A percentile compares a stretch with the other conserved stretches of the same genome.
phyloP scores from a whole-genome alignment of 2,113 vertebrate genomes.

The Nyctereutes procyonoides region DNA sequence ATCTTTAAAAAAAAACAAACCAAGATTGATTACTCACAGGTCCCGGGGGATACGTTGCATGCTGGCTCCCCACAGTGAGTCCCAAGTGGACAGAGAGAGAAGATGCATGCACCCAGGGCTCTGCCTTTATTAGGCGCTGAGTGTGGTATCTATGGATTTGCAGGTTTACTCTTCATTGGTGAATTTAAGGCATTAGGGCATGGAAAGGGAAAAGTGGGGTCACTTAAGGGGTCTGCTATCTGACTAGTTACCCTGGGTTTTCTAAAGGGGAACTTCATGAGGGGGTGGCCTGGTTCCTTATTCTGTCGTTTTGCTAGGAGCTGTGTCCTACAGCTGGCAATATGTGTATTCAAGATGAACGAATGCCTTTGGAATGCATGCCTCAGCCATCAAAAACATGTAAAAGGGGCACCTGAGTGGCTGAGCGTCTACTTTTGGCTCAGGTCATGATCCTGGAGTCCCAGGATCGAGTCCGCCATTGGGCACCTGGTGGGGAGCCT shows the following conservation, averaged over 20 bases:
- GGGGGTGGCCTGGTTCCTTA: neutral
- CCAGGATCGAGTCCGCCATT: no score
- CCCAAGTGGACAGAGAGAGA: neutral
- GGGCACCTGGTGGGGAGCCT: no score
- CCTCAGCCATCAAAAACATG: neutral
- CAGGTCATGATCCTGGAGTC: no score
- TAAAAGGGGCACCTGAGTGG: no score
- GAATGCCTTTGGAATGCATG: neutral
- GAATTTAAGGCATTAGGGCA: neutral
- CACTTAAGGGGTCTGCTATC: neutral
- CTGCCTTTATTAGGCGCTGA: neutral
- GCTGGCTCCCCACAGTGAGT: neutral
- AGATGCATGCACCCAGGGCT: neutral
- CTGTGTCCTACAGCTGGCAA: neutral
- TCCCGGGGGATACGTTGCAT: rapidly evolving
- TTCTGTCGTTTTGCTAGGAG: neutral
- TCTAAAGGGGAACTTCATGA: neutral
- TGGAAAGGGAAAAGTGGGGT: neutral
- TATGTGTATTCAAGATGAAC: no score
- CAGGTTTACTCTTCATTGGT: neutral
- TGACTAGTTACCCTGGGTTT: neutral
- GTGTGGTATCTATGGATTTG: neutral
- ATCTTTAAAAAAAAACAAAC: neutral
- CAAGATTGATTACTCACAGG: neutral
- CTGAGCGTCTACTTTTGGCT: no score